Conservation (phyloP, 2,888 invertebrate species). For the Gymnocheta viridis region DNA sequence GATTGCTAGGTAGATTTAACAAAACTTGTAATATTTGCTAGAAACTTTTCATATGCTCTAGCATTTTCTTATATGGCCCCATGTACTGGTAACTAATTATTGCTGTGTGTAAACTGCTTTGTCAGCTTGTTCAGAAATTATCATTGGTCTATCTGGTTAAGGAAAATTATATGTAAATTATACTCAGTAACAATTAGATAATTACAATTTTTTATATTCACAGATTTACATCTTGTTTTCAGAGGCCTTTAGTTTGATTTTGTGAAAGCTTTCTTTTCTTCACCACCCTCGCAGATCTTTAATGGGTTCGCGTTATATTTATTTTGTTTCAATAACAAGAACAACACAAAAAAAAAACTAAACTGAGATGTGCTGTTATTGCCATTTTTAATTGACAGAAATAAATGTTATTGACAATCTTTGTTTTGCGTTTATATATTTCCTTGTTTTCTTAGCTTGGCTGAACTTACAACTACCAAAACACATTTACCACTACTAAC, state of each 20-base stretch:
- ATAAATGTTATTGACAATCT: slow-evolving; percentile 73
- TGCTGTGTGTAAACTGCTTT: too few relatives aligned
- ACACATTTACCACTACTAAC: slow-evolving; percentile 10
- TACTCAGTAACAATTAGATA: too few relatives aligned
- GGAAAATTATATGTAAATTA: too few relatives aligned
- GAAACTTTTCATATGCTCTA: too few relatives aligned
- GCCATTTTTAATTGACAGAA: slow-evolving; percentile 73
- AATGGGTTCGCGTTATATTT: slow-evolving; percentile 45
- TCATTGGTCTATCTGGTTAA: too few relatives aligned
- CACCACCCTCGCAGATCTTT: slow-evolving; percentile 32
- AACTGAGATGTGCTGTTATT: slow-evolving; percentile 62
- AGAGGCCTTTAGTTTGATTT: background rate
- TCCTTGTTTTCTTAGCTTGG: slow-evolving; percentile 1
- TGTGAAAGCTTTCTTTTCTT: background rate
- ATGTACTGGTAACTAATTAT: too few relatives aligned
- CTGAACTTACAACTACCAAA: slow-evolving; percentile 5
- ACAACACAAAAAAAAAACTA: slow-evolving; percentile 21
- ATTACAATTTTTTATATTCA: background rate
- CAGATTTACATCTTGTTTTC: background rate
- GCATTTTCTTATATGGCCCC: too few relatives aligned
- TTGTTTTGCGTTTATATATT: slow-evolving; percentile 43
- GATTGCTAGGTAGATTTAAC: too few relatives aligned
- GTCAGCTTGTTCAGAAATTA: too few relatives aligned
- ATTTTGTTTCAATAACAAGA: slow-evolving; percentile 37
- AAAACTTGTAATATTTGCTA: too few relatives aligned